Conservation (phyloP, 2,113 vertebrate species). For the Rhipidura dahli region DNA sequence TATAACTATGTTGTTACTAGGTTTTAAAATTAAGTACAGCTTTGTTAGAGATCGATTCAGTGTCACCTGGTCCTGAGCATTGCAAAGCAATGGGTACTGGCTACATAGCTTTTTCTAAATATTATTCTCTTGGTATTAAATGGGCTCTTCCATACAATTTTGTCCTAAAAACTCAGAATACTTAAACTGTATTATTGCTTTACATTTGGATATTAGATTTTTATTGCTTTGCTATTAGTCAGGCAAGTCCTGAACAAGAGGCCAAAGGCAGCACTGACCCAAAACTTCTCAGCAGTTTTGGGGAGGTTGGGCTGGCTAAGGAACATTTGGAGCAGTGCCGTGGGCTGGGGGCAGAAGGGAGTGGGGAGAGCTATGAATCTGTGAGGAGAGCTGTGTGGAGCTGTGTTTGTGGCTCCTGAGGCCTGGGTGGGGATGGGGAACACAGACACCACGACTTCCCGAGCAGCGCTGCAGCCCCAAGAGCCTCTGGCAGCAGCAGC, state of each 20-base stretch:
- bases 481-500: neutral
- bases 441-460: accelerated
- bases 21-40: neutral
- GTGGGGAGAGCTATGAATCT: neutral
- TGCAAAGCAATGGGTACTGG: neutral
- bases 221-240: neutral
- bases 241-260: neutral
- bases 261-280: accelerated
- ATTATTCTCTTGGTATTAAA: neutral
- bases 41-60: neutral
- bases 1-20: neutral
- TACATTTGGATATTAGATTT: neutral
- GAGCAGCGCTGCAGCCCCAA: neutral
- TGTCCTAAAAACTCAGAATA: neutral
- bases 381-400: neutral
- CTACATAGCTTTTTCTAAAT: neutral
- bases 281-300: neutral
- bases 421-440: neutral
- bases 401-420: neutral
- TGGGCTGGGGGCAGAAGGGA: neutral
- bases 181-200: neutral
- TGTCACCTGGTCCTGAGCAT: neutral
- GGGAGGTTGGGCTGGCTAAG: neutral
- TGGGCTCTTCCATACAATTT: neutral
- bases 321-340: neutral